phyloP scores from a whole-genome alignment of 2,113 vertebrate genomes.

The Larimichthys crocea region DNA sequence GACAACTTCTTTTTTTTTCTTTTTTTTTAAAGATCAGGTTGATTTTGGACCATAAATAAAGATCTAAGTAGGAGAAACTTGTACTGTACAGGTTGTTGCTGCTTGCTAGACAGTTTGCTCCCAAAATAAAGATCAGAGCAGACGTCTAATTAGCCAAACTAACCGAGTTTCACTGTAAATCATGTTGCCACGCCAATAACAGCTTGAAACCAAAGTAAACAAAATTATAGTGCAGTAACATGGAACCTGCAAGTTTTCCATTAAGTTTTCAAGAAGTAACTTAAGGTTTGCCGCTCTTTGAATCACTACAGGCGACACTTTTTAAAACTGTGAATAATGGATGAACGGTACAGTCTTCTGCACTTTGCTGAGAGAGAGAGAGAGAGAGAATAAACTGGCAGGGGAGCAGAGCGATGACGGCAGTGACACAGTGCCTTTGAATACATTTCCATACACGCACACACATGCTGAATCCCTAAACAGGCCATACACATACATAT shows the following conservation, averaged over 20 bases:
- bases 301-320: constrained; percentile 34
- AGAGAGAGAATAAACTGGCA: constrained; percentile 26
- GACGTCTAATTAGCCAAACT: background rate
- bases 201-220: background rate
- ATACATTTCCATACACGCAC: constrained; percentile 49
- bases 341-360: constrained; percentile 26
- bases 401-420: constrained; percentile 43
- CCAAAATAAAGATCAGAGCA: too few species aligned
- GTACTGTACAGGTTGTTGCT: background rate
- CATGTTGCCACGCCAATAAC: too few species aligned
- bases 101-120: background rate
- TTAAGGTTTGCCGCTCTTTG: constrained; percentile 2
- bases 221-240: background rate
- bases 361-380: constrained; percentile 19
- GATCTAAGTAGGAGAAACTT: background rate
- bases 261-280: background rate
- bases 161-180: too few species aligned
- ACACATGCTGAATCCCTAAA: constrained; percentile 35
- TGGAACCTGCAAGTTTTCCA: background rate
- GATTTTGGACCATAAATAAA: background rate
- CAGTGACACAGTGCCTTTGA: constrained; percentile 43
- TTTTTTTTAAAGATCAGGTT: background rate
- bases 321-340: constrained; percentile 53
- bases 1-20: background rate
- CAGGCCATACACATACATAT: constrained; percentile 52